Base-by-base conservation (phyloP, 1,140 invertebrate species). In the Oryctes rhinoceros region DNA sequence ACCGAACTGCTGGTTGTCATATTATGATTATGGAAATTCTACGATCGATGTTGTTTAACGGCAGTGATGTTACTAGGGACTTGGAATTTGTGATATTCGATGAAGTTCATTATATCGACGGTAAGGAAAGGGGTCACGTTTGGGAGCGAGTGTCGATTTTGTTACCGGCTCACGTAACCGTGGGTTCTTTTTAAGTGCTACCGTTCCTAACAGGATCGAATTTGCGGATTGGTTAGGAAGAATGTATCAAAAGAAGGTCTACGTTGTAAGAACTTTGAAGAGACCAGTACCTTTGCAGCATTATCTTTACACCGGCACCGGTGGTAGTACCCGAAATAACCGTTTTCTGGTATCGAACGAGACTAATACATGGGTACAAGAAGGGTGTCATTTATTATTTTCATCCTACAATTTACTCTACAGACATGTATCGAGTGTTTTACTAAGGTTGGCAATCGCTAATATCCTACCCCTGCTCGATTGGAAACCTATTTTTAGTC, bases 21-120 rank as follows among this genome's bases (percentile, higher is more conserved):
- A 98, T 99, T 62, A 99, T 99, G 98, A 99, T 99, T 0, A 99
- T 99, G 1, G 99, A 99, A 91, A 99, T 99, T 85, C 88, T 99
- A 15, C 92, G 97, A 81, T 98, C 96, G 0, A 99, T 99, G 98
- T 87, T 99, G 1, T 99, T 99, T 86, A 96, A 96, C 86, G 97
- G 96, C 30, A 97, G 96, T 79, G 97, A 99, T 86, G 93, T 98
- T 78, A 94, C 99, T 3, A 91, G 97, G 78, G 98, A 99, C 89
- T 89, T 99, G 71, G 98, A 99, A 87, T 99, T 97, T 91, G 98
- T 99, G 3, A 98, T 99, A 84, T 99, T 99, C 88, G 99, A 99
- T 88, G 99, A 99, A 90, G 98, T 99, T 35, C 98, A 99, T 88
- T 99, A 99, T 85, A 97, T 99, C 74, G 99, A 99, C 88, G 96